Base-by-base conservation (phyloP, 2,797 vertebrate genomes). In the Enteromius mattozi region DNA sequence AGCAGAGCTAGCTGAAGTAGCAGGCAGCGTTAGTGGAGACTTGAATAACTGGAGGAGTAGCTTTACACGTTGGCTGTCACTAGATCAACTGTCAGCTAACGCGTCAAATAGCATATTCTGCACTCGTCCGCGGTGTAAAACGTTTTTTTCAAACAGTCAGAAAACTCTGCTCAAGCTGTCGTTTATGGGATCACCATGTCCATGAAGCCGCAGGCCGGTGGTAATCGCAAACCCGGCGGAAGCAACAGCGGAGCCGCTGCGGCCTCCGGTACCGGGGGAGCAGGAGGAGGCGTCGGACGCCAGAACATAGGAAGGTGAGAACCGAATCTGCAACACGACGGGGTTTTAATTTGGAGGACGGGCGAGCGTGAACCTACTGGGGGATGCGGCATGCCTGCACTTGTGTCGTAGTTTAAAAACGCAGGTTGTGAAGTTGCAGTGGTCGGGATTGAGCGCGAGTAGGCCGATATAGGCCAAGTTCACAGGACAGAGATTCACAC, bases 171-270 rank as follows among this genome's bases (percentile, higher is more conserved):
- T 83, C 27, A 78, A 92, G 78, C 89, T 56, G 92, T 94, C 89
- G 95, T 97, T 96, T 97, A 97, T 97, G 96, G 96, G 96, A 95
- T 95, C 93, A 95, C 90, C 95, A 97, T 98, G 97, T 98, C 97
- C 94, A 96, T 98, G 96, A 98, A 97, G 93, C 83, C 83, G 76
- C 94, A 94, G 93, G 96, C 96, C 95, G 95, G 93, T 95, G 95
- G 96, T 94, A 96, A 95, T 96, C 92, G 96, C 94, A 97, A 96
- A 92, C 95, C 96, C 93, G 94, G 95, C 93, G 92, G 95, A 93
- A 93, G 96, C 92, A 93, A 91, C 95, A 90, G 91, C 89, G 94
- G 94, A 90, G 94, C 94, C 89, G 94, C 94, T 88, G 91, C 96
- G 90, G 93, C 95, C 93, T 93, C 94, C 87, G 91, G 93, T 90